Base-by-base conservation (phyloP, 2,797 vertebrate genomes). In the Hemibagrus guttatus region DNA sequence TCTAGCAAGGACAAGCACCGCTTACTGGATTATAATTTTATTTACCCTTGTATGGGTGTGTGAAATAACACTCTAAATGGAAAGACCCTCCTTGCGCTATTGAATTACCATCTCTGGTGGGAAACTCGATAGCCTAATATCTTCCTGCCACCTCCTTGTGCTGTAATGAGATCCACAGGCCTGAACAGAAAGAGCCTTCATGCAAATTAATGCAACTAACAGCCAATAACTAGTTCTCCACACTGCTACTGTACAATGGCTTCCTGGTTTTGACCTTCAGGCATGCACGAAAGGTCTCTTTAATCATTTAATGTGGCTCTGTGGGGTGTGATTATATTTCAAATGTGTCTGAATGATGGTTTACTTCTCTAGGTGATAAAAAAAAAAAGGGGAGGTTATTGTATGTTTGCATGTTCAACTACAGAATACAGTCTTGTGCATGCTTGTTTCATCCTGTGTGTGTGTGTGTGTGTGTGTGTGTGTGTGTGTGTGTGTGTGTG, bases 111-210 rank as follows among this genome's bases (percentile, higher is more conserved):
- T 91, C 93, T 95, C 93, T 94, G 93, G 90, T 91, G 91, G 88
- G 95, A 94, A 96, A 96, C 94, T 92, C 91, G 92, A 95, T 94
- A 95, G 93, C 92, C 94, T 94, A 93, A 94, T 95, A 94, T 95
- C 94, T 94, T 91, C 90, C 92, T 92, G 91, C 90, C 91, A 91
- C 94, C 93, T 93, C 93, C 93, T 92, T 92, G 92, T 87, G 93
- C 93, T 94, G 95, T 95, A 95, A 95, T 93, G 91, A 89, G 94
- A 95, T 88, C 91, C 91, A 93, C 91, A 85, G 90, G 91, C 89
- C 92, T 92, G 90, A 85, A 93, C 91, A 93, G 92, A 93, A 93
- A 93, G 89, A 92, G 91, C 91, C 92, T 87, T 86, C 89, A 90
- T 93, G 93, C 93, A 95, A 95, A 94, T 95, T 90, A 94, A 95